A percentile compares a stretch with the other conserved stretches of the same genome.
These are phyloP conservation scores for Solen grandis DNA, from an alignment of 1,140 invertebrate species.

Conservation along the genomic window DNA sequence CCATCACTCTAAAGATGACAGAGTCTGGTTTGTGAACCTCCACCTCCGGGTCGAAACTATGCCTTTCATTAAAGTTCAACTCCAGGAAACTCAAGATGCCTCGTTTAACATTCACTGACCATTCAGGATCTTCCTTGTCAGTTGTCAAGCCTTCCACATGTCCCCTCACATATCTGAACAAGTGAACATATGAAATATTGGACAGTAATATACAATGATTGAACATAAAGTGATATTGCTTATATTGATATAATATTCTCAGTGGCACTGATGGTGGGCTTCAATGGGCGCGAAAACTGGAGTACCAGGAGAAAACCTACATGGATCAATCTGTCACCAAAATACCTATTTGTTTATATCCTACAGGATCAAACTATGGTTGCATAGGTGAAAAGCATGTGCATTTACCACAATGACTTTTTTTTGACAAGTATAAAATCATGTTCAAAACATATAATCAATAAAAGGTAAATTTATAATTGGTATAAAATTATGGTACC, in stretches of 20 bases:
- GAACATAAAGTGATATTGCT: neutral
- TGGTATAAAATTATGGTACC: no score
- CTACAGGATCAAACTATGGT: no score
- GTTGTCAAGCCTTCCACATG: constrained; percentile 64
- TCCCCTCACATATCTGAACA: constrained; percentile 59
- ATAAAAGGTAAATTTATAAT: no score
- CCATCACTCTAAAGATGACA: constrained; percentile 49
- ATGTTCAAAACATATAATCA: no score
- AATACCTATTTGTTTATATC: no score
- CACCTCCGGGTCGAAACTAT: constrained; percentile 17
- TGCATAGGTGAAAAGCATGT: no score
- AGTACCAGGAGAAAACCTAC: neutral
- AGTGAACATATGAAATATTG: no score
- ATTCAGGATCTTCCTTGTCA: constrained; percentile 70
- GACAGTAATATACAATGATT: neutral
- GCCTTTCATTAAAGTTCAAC: constrained; percentile 69
- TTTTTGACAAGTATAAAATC: no score
- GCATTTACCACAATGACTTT: no score
- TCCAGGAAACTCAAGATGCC: constrained; percentile 75
- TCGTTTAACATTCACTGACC: constrained; percentile 79
- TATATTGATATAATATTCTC: neutral
- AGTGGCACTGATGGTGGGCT: neutral
- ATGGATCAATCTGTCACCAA: neutral
- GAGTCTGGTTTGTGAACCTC: constrained; percentile 2
- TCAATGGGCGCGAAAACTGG: neutral